Evolutionary conservation across 1,140 invertebrate genomes (phyloP).

Genomic region (Ganaspis sp.): DNA sequence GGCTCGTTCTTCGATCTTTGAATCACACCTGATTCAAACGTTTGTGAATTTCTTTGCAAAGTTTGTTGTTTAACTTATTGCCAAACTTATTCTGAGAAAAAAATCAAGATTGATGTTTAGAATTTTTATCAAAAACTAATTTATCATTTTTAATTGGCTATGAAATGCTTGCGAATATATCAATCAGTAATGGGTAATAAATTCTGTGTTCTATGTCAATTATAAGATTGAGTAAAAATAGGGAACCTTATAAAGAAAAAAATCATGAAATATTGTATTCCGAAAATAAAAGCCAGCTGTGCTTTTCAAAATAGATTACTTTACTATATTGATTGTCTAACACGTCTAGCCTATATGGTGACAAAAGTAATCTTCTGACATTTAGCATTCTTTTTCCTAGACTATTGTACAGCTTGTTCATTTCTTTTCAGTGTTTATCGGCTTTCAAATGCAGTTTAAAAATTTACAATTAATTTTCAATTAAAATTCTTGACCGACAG

Average conservation of each 20-base stretch:
- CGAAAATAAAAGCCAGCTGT: background rate
- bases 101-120: too few species aligned
- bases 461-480: slow-evolving; percentile 3
- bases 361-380: background rate
- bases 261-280: background rate
- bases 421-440: background rate
- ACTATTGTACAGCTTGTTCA: background rate
- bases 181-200: background rate
- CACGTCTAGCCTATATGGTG: background rate
- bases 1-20: too few species aligned
- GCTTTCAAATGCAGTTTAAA: background rate
- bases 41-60: too few species aligned
- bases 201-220: background rate
- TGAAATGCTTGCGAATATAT: background rate
- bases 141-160: background rate
- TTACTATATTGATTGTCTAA: background rate
- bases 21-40: too few species aligned
- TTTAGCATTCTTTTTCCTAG: background rate
- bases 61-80: too few species aligned
- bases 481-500: background rate
- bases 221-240: slow-evolving; percentile 11
- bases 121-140: background rate
- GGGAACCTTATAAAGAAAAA: background rate
- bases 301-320: slow-evolving; percentile 2
- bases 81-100: too few species aligned